Conservation (phyloP, 2,113 vertebrate species). For the Dolichotis patagonum region DNA sequence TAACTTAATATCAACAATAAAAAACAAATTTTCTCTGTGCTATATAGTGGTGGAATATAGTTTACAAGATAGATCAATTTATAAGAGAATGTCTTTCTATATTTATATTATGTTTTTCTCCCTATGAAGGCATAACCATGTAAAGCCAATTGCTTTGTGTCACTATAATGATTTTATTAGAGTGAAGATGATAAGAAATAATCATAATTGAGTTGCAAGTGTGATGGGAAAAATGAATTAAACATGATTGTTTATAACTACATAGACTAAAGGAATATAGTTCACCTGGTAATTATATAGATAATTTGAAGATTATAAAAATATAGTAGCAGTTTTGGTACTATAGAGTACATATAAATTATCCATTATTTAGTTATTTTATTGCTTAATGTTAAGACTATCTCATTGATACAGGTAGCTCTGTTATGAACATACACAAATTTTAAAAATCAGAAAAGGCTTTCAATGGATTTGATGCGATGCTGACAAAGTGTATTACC, state of each 20-base stretch:
- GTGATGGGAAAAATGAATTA: background rate
- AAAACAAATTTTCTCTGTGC: background rate
- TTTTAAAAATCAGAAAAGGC: background rate
- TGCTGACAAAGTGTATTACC: background rate
- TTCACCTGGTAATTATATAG: background rate
- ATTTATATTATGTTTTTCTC: background rate
- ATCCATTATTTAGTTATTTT: background rate
- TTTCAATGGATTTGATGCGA: background rate
- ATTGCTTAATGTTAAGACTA: background rate
- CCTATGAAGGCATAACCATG: background rate
- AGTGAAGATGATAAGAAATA: background rate
- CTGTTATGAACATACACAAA: background rate
- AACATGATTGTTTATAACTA: background rate
- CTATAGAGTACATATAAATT: background rate
- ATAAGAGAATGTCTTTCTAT: background rate
- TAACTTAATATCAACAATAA: background rate
- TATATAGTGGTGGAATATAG: background rate
- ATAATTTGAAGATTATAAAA: background rate
- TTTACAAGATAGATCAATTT: background rate
- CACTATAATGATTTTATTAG: too few relatives aligned
- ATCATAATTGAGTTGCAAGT: background rate
- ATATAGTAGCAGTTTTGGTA: background rate
- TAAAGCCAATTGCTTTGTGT: background rate
- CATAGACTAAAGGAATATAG: background rate
- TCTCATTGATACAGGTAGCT: background rate